phyloP scores from a whole-genome alignment of 2,888 invertebrate genomes.

The Leistus spinibarbis region DNA sequence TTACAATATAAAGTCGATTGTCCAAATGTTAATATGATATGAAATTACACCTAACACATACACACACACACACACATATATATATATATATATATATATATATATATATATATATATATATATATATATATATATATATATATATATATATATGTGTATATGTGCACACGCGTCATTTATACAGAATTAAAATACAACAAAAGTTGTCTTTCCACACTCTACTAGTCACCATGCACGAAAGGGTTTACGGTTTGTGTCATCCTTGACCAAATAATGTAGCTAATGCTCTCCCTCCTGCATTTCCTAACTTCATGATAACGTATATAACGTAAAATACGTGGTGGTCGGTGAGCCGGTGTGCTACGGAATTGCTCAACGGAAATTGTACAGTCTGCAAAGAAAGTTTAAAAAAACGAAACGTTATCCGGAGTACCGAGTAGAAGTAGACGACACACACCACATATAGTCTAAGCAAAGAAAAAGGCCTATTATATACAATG shows the following conservation, averaged over 20 bases:
- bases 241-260: not conserved
- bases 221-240: too few relatives aligned
- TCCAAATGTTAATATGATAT: too few relatives aligned
- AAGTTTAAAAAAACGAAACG: slow-evolving; percentile 37
- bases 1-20: too few relatives aligned
- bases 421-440: slow-evolving; percentile 22
- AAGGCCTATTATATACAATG: too few relatives aligned
- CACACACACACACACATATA: too few relatives aligned
- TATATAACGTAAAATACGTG: slow-evolving; percentile 29
- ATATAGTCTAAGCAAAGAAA: too few relatives aligned
- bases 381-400: slow-evolving; percentile 49
- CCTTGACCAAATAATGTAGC: not conserved
- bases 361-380: slow-evolving; percentile 54
- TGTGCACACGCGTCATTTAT: not conserved
- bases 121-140: too few relatives aligned
- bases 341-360: slow-evolving; percentile 37
- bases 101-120: too few relatives aligned
- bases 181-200: not conserved
- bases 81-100: too few relatives aligned
- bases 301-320: slow-evolving; percentile 10
- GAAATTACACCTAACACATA: too few relatives aligned
- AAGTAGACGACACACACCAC: not conserved
- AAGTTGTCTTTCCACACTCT: too few relatives aligned
- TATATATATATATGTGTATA: not conserved
- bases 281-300: not conserved